phyloP scores from a whole-genome alignment of 2,797 vertebrate species.

The Peromyscus aztecus region DNA sequence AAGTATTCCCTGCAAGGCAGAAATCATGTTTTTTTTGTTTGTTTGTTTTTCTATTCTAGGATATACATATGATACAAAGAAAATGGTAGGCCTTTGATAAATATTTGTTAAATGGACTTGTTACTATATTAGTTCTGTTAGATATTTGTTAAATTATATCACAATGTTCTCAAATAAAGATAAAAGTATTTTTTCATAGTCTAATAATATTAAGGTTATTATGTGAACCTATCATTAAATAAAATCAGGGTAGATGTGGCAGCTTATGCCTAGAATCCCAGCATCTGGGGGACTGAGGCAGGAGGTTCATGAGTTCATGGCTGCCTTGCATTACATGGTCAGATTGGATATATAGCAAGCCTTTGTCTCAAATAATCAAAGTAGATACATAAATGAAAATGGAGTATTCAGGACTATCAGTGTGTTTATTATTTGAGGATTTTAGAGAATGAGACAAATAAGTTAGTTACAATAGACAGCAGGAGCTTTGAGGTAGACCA shows the following conservation, averaged over 20 bases:
- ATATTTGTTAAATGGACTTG: not conserved
- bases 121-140: not conserved
- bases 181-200: not conserved
- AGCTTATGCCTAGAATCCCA: not conserved
- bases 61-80: not conserved
- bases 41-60: not conserved
- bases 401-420: not conserved
- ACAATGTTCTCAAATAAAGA: not conserved
- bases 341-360: not conserved
- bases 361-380: not conserved
- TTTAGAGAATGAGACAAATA: not conserved
- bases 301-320: not conserved
- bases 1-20: not conserved
- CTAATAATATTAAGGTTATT: not conserved
- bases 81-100: not conserved
- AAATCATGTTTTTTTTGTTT: not conserved
- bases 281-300: not conserved
- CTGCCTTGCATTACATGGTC: not conserved
- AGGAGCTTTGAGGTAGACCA: not conserved
- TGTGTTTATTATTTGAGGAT: not conserved
- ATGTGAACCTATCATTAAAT: not conserved
- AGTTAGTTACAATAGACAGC: not conserved
- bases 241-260: not conserved
- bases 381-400: not conserved
- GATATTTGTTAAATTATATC: conserved; percentile 7